A percentile compares a stretch with the other conserved stretches of the same genome.
phyloP scores from a whole-genome alignment of 2,797 vertebrate genomes.

The Peromyscus eremicus region DNA sequence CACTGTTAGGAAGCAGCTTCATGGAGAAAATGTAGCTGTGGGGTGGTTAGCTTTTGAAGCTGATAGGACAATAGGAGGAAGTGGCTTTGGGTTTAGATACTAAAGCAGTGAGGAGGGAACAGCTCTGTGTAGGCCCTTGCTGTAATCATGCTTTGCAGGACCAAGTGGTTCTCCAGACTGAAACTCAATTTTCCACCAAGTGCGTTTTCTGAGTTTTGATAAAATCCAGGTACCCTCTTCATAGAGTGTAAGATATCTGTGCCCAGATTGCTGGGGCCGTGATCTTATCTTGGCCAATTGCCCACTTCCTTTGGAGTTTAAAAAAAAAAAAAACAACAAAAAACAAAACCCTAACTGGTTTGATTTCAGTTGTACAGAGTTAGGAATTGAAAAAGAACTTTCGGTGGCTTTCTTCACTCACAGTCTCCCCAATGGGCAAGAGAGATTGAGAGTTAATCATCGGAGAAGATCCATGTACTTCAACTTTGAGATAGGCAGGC shows the following conservation, averaged over 20 bases:
- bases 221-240: constrained; percentile 40
- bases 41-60: constrained; percentile 69
- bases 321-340: background rate
- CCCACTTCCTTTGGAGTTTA: constrained; percentile 43
- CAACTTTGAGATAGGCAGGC: background rate
- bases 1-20: constrained; percentile 55
- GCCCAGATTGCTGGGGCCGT: background rate
- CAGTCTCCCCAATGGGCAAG: background rate
- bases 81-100: constrained; percentile 30
- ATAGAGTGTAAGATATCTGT: background rate
- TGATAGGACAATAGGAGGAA: constrained; percentile 24
- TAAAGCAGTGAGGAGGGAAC: background rate
- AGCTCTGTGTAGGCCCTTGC: background rate
- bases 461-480: background rate
- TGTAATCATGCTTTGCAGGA: background rate
- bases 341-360: background rate
- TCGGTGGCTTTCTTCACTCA: background rate
- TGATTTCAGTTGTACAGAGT: constrained; percentile 4
- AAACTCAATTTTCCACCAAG: constrained; percentile 67
- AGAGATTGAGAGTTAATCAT: background rate
- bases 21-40: constrained; percentile 1
- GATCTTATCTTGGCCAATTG: background rate
- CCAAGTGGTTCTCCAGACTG: constrained; percentile 51
- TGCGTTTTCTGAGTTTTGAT: constrained; percentile 27
- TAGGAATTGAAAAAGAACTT: background rate